These are phyloP conservation scores for Sterna hirundo DNA, from an alignment of 2,113 vertebrate species.

Conservation along the genomic window DNA sequence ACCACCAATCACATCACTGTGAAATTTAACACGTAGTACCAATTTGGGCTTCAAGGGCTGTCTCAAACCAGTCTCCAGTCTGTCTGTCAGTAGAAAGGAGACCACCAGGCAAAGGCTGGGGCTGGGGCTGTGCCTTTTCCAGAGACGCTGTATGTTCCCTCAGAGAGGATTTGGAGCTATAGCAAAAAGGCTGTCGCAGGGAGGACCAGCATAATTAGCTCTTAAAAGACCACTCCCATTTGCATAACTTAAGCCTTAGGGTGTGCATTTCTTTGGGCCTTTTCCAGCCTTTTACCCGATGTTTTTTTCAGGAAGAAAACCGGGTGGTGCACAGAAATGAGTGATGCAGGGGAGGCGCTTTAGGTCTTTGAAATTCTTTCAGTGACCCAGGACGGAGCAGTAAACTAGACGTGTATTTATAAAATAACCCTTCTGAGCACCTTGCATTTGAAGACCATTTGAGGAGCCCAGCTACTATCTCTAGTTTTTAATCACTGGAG, in stretches of 20 bases:
- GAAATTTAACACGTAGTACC: background rate
- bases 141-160: background rate
- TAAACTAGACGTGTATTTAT: background rate
- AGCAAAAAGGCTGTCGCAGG: background rate
- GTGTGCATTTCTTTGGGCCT: background rate
- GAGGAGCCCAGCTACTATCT: background rate
- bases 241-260: background rate
- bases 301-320: background rate
- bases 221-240: background rate
- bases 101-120: background rate
- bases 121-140: fast-evolving
- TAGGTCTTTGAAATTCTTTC: background rate
- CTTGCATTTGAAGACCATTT: background rate
- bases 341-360: background rate
- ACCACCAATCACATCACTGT: background rate
- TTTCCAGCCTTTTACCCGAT: background rate
- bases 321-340: background rate
- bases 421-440: background rate
- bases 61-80: background rate
- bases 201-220: background rate
- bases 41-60: background rate
- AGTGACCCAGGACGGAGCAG: background rate
- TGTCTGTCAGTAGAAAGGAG: background rate
- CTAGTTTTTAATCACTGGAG: background rate
- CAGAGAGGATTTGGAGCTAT: background rate